Evolutionary conservation across 2,888 invertebrate genomes (phyloP).

Genomic region (Petrolisthes cinctipes): DNA sequence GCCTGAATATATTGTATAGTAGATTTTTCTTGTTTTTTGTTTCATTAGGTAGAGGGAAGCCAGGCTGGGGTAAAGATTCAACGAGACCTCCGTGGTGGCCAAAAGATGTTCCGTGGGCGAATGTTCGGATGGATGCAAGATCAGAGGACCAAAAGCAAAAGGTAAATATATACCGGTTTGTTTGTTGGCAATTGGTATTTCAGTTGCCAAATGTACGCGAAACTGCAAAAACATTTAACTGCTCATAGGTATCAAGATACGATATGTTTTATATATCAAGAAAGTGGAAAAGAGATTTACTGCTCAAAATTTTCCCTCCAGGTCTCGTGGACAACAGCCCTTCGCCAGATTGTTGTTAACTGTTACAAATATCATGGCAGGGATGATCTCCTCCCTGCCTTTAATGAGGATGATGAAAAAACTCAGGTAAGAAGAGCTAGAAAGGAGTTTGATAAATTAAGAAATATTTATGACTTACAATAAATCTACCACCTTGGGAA

Average conservation of each 20-base stretch:
- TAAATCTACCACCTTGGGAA: too few relatives aligned
- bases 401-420: conserved; percentile 87
- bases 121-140: conserved; percentile 96
- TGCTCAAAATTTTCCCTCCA: conserved; percentile 69
- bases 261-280: too few relatives aligned
- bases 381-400: conserved; percentile 93
- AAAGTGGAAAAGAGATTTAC: too few relatives aligned
- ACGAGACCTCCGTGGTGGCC: conserved; percentile 99
- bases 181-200: too few relatives aligned
- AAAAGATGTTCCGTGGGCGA: conserved; percentile 97
- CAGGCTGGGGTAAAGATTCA: conserved; percentile 96
- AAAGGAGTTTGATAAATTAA: too few relatives aligned
- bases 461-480: too few relatives aligned
- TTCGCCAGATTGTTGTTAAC: conserved; percentile 95
- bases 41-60: conserved; percentile 85
- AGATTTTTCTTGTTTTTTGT: too few relatives aligned
- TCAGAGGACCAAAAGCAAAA: conserved; percentile 97
- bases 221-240: too few relatives aligned
- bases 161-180: conserved; percentile 73
- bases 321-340: conserved; percentile 98
- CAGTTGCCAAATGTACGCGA: too few relatives aligned
- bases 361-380: conserved; percentile 98
- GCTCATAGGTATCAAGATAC: too few relatives aligned
- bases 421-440: conserved; percentile 43
- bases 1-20: too few relatives aligned